Evolutionary conservation across 2,113 vertebrate species (phyloP).

Genomic region (Chionomys nivalis): DNA sequence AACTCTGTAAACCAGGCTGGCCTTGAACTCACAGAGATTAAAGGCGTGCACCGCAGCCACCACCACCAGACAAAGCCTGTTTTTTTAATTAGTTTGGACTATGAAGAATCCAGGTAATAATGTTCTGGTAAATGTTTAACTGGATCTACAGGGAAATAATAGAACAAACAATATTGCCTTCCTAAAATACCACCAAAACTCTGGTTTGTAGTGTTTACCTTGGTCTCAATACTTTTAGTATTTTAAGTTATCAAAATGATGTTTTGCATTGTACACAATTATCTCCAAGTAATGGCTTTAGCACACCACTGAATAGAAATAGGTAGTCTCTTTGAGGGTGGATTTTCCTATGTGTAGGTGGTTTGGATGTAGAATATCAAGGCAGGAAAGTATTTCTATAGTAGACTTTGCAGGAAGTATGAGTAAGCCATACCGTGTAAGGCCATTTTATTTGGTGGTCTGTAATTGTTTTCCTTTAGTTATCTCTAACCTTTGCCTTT

Average conservation of each 20-base stretch:
- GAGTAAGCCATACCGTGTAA: not conserved
- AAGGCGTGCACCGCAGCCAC: not conserved
- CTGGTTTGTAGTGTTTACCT: slow-evolving; percentile 13
- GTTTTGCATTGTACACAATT: not conserved
- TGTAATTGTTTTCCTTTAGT: slow-evolving; percentile 22
- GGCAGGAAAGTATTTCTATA: not conserved
- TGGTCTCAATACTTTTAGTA: not conserved
- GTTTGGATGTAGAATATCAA: not conserved
- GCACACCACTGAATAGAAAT: not conserved
- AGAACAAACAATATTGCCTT: not conserved
- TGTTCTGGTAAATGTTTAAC: slow-evolving; percentile 25
- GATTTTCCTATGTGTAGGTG: not conserved
- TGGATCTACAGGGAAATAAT: not conserved
- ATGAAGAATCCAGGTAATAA: not conserved
- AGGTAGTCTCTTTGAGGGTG: not conserved
- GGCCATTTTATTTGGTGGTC: slow-evolving; percentile 24
- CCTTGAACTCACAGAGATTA: not conserved
- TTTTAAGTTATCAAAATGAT: slow-evolving; percentile 20
- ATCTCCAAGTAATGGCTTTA: not conserved
- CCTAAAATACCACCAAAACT: not conserved
- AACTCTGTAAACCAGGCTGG: not conserved
- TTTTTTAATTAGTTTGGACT: not conserved
- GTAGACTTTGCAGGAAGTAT: not conserved
- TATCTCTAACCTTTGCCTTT: not conserved
- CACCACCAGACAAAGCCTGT: not conserved